Evolutionary conservation across 2,113 vertebrate species (phyloP).

Genomic region (Atractosteus spatula): DNA sequence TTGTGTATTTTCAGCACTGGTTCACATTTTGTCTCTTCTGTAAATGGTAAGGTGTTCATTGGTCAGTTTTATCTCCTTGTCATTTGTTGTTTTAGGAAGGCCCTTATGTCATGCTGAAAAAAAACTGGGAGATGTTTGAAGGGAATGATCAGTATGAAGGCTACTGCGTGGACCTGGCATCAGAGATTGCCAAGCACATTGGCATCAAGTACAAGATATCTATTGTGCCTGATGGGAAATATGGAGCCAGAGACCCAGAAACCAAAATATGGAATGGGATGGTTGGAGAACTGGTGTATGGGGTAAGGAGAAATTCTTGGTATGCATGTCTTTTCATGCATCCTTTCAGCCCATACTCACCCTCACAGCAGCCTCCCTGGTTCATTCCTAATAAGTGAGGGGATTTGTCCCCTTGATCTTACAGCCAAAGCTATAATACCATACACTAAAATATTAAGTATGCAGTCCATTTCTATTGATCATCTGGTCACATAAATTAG

Average conservation of each 20-base stretch:
- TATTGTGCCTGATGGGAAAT: constrained; percentile 96
- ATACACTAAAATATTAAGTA: too few species aligned
- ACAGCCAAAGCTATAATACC: too few species aligned
- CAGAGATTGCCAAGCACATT: constrained; percentile 98
- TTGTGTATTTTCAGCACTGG: background rate
- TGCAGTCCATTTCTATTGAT: too few species aligned
- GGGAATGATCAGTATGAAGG: constrained; percentile 97
- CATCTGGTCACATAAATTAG: too few species aligned
- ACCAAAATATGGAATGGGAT: constrained; percentile 99
- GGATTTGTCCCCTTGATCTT: too few species aligned
- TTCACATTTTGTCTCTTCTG: background rate
- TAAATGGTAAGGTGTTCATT: background rate
- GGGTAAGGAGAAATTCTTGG: constrained; percentile 71
- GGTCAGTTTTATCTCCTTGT: constrained; percentile 59
- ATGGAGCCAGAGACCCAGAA: constrained; percentile 95
- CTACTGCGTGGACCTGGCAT: constrained; percentile 97
- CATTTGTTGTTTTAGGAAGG: constrained; percentile 86
- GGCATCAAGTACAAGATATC: constrained; percentile 98
- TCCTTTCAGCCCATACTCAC: too few species aligned
- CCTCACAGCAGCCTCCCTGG: too few species aligned
- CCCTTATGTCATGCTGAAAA: constrained; percentile 98
- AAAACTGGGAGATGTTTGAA: constrained; percentile 96
- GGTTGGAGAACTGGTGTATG: constrained; percentile 98
- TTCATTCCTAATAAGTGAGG: too few species aligned
- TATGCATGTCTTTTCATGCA: too few species aligned